Conservation (phyloP, 2,797 vertebrate genomes). For the Catostomus latipinnis region DNA sequence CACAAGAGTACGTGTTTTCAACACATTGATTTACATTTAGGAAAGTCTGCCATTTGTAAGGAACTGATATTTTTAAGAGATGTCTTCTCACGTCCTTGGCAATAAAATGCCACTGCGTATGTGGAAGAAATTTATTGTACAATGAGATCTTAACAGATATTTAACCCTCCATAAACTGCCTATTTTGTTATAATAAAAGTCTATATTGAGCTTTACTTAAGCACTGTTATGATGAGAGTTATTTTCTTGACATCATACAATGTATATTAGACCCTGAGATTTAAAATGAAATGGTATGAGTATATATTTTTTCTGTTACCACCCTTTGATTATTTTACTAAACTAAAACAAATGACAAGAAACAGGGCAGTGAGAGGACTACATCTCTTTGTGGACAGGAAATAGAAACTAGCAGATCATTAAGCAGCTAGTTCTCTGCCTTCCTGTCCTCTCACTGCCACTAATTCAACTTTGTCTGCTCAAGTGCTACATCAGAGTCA, state of each 20-base stretch:
- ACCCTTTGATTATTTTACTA: constrained; percentile 71
- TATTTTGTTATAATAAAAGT: constrained; percentile 99
- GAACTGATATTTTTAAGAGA: constrained; percentile 74
- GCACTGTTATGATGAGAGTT: constrained; percentile 91
- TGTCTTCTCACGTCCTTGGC: constrained; percentile 70
- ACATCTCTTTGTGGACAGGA: constrained; percentile 50
- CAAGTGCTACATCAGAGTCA: constrained; percentile 59
- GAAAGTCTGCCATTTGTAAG: constrained; percentile 67
- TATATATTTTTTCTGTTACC: constrained; percentile 82
- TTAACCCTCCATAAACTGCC: constrained; percentile 96
- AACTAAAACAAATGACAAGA: constrained; percentile 81
- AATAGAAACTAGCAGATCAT: constrained; percentile 66
- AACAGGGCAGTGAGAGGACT: constrained; percentile 66
- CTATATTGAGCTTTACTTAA: constrained; percentile 95
- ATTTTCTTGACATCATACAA: constrained; percentile 92
- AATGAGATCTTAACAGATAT: constrained; percentile 91
- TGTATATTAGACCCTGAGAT: constrained; percentile 76
- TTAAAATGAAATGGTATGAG: constrained; percentile 80
- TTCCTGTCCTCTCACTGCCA: constrained; percentile 54
- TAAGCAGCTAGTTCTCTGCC: constrained; percentile 76
- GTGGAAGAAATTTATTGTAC: constrained; percentile 74
- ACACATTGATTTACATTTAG: constrained; percentile 66
- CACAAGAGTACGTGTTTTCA: constrained; percentile 67
- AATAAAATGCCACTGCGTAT: constrained; percentile 74
- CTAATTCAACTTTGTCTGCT: constrained; percentile 48